Conservation (phyloP, 30 jellyfish, hydroid and myxozoan genomes). For the Cassiopea xamachana region DNA sequence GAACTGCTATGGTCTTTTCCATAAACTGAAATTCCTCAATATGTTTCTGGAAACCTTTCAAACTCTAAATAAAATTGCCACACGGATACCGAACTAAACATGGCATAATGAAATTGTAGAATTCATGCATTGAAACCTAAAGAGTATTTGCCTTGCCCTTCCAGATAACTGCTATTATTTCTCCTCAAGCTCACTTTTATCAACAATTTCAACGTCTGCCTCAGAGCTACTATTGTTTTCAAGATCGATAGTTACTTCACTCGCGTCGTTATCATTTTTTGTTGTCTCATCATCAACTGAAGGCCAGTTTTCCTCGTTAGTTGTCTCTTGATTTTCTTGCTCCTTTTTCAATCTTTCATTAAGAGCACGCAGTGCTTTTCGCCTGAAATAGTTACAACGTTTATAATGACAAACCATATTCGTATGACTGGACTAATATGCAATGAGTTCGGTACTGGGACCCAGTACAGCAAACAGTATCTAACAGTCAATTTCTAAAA, state of each 20-base stretch:
- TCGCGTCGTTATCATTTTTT: constrained; percentile 25
- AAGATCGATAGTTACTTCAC: constrained; percentile 14
- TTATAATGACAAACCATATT: background rate
- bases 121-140: background rate
- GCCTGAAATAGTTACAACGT: constrained; percentile 39
- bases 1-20: too few species aligned
- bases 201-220: constrained; percentile 50
- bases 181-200: constrained; percentile 50
- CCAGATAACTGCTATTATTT: background rate
- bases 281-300: constrained; percentile 85
- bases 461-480: too few species aligned
- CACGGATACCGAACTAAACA: background rate
- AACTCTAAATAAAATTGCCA: background rate
- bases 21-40: too few species aligned
- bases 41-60: too few species aligned
- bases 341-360: constrained; percentile 85
- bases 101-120: background rate
- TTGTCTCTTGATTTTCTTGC: constrained; percentile 58
- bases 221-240: constrained; percentile 48
- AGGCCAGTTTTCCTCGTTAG: constrained; percentile 92
- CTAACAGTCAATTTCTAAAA: too few species aligned
- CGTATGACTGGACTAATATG: background rate
- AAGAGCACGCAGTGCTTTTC: constrained; percentile 98
- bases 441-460: background rate
- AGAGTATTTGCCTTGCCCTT: background rate